These are phyloP conservation scores for Oophaga sylvatica DNA, from an alignment of 2,797 vertebrate species.

Conservation along the genomic window DNA sequence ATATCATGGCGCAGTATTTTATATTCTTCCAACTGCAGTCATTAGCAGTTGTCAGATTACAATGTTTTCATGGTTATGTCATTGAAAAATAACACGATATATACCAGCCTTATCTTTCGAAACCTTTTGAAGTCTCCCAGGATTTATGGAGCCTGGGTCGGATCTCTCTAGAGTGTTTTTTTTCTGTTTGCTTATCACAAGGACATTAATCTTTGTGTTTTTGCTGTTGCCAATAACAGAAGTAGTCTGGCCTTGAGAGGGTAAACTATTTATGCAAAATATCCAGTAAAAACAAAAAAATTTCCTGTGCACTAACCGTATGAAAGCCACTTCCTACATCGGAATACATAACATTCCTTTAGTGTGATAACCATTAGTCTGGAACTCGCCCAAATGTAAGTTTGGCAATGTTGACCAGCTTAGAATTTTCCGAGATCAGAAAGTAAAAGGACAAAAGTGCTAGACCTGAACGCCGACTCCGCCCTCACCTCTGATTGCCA, in stretches of 20 bases:
- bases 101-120: constrained; percentile 38
- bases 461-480: not conserved
- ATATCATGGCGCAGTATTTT: not conserved
- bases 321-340: not conserved
- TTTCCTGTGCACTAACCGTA: not conserved
- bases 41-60: constrained; percentile 34
- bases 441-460: not conserved
- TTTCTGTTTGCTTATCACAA: constrained; percentile 11
- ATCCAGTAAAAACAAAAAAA: not conserved
- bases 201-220: constrained; percentile 9
- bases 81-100: constrained; percentile 30
- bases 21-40: not conserved
- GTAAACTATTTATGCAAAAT: not conserved
- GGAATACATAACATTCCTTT: not conserved
- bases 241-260: not conserved
- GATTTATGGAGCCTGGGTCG: not conserved
- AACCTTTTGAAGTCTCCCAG: constrained; percentile 35
- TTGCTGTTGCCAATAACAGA: constrained; percentile 11
- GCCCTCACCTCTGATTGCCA: too few species aligned
- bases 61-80: constrained; percentile 33
- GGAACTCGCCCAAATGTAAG: not conserved
- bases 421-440: not conserved
- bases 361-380: not conserved
- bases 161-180: constrained; percentile 9
- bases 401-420: not conserved